Evolutionary conservation across 2,113 vertebrate genomes (phyloP), one percentile per base, ranked within the genome.

Genomic region (Epinephelus moara): DNA sequence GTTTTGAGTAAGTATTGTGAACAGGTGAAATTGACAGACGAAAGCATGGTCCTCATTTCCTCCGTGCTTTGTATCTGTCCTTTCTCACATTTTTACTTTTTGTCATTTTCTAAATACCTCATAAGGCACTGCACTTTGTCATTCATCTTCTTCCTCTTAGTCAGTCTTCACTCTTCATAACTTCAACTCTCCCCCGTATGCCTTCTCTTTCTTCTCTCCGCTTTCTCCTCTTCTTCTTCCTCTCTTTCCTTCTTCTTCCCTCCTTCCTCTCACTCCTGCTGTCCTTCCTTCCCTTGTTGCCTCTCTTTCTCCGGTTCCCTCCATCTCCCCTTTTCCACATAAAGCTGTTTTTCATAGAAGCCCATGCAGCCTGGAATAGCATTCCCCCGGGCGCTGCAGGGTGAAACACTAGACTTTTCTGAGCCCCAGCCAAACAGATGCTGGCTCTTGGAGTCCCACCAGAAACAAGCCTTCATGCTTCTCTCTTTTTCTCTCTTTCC

Each of bases 341-440:
- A 95, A 96, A 96, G 95, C 95, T 96, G 95, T 95, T 95, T 95
- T 95, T 96, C 94, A 96, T 96, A 94, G 92, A 95, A 94, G 91
- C 92, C 86, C 86, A 83, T 94, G 91, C 90, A 94, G 94, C 94
- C 95, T 95, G 93, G 94, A 96, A 95, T 95, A 95, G 94, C 92
- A 91, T 94, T 95, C 94, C 95, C 93, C 91, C 90, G 93, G 94
- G 95, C 90, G 84, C 91, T 92, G 88, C 90, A 92, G 94, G 92
- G 89, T 95, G 95, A 96, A 96, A 96, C 95, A 94, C 93, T 94
- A 95, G 94, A 95, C 94, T 95, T 95, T 95, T 95, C 94, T 95
- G 95, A 96, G 93, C 86, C 64, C 73, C 84, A 94, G 95, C 95
- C 95, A 96, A 95, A 95, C 95, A 96, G 94, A 96, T 95, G 95